Conservation (phyloP, 2,888 invertebrate species). For the Tupiocoris notatus region DNA sequence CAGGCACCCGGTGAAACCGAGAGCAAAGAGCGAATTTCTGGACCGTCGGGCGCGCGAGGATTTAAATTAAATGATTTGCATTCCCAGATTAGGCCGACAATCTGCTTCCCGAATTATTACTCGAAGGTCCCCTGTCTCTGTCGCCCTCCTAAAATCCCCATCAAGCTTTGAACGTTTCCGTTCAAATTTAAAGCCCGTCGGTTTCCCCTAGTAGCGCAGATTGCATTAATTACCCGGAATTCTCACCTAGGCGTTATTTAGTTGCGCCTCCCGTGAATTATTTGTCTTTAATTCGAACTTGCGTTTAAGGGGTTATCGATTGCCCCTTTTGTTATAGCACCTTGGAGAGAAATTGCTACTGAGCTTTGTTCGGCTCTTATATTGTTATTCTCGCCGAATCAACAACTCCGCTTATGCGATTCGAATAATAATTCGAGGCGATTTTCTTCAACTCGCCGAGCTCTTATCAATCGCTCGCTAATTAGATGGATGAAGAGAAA, state of each 20-base stretch:
- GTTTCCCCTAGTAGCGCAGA: constrained; percentile 8
- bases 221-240: constrained; percentile 36
- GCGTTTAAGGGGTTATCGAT: no score
- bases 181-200: background rate
- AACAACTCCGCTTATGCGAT: no score
- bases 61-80: constrained; percentile 46
- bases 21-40: background rate
- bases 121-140: constrained; percentile 7
- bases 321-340: no score
- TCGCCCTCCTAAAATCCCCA: background rate
- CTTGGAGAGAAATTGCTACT: no score
- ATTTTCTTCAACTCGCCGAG: no score
- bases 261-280: background rate
- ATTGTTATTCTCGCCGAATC: no score
- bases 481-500: no score
- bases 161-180: background rate
- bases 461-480: no score
- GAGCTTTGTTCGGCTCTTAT: no score
- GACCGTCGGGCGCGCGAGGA: constrained; percentile 9
- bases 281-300: background rate
- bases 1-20: constrained; percentile 15
- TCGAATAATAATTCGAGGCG: no score
- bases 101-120: constrained; percentile 41
- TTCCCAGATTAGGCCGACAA: constrained; percentile 43
- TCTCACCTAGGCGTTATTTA: constrained; percentile 29